phyloP scores from a whole-genome alignment of 2,888 invertebrate genomes.

The Agriotes lineatus region DNA sequence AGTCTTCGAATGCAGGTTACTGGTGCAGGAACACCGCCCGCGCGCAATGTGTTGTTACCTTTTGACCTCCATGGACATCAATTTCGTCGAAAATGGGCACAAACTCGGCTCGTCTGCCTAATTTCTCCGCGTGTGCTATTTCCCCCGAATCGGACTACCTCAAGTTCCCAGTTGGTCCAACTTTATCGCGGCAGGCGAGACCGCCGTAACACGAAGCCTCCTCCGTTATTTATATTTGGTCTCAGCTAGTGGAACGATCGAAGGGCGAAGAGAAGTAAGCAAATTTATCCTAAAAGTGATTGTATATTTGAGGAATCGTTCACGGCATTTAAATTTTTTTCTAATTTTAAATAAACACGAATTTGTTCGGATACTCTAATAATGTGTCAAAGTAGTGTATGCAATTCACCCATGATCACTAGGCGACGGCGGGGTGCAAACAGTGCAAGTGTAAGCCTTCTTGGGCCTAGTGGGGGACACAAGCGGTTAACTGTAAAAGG shows the following conservation, averaged over 20 bases:
- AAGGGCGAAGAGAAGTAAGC: no score
- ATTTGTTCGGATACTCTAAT: no score
- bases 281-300: neutral
- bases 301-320: neutral
- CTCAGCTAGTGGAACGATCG: neutral
- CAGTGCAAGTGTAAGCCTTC: no score
- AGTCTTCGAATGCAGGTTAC: conserved; percentile 23
- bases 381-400: no score
- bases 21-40: conserved; percentile 29
- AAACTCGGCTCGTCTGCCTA: neutral
- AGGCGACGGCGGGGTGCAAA: no score
- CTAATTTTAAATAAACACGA: no score
- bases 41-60: conserved; percentile 30
- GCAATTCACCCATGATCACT: no score
- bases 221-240: neutral
- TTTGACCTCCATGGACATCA: conserved; percentile 29
- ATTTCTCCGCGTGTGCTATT: neutral
- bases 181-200: no score
- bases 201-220: neutral
- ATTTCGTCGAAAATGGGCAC: neutral
- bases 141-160: neutral
- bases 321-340: no score
- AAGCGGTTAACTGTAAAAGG: no score
- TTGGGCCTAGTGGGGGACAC: no score
- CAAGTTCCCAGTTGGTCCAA: no score